Base-by-base conservation (phyloP, 2,797 vertebrate species). In the Poecilia wingei region DNA sequence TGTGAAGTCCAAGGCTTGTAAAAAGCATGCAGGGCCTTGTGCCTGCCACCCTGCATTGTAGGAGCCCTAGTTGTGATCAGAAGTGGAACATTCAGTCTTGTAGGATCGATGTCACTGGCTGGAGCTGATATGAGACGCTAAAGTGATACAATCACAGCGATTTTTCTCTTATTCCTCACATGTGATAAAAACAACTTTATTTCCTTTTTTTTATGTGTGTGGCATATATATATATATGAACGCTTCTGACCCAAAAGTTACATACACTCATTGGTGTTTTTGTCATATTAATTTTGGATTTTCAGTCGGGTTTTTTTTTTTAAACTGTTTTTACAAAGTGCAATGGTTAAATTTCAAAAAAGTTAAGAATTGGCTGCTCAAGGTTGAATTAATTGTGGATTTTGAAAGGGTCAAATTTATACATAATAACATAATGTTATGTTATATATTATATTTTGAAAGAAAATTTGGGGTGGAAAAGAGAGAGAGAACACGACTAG, bases 11-110 rank as follows among this genome's bases (percentile, higher is more conserved):
- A 31, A 71, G 80, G 64, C 80, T 87, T 74, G 79, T 92, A 91
- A 91, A 93, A 93, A 93, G 89, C 91, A 91, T 91, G 88, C 88
- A 31, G 83, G 90, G 87, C 87, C 79, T 78, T 79, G 51, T 39
- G 84, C 84, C 86, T 79, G 82, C 84, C 86, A 84, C 87, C 83
- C 89, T 89, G 91, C 85, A 82, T 83, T 82, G 84, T 81, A 89
- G 86, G 88, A 90, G 92, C 90, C 89, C 88, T 87, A 85, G 79
- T 88, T 89, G 83, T 89, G 85, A 84, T 89, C 79, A 82, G 82
- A 81, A 78, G 87, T 82, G 86, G 82, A 82, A 88, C 87, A 87
- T 88, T 94, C 86, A 80, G 80, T 82, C 83, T 81, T 46, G 84
- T 79, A 86, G 85, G 85, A 86, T 90, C 77, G 72, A 78, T 82